Base-by-base conservation (phyloP, 2,797 vertebrate genomes). In the Balearica regulorum region DNA sequence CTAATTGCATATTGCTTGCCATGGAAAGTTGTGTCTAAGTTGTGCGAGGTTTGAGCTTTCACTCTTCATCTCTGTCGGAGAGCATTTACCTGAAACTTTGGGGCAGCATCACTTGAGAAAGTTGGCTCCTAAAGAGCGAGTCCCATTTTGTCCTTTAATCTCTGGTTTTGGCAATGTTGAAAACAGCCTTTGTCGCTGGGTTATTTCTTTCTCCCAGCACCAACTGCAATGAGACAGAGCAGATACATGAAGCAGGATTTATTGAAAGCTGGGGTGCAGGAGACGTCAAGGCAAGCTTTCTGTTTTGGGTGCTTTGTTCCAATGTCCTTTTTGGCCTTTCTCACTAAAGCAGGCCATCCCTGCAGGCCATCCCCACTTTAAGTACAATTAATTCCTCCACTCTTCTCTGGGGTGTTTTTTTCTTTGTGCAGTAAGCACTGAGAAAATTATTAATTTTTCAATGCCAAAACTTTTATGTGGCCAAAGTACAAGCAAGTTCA, bases 271-370 rank as follows among this genome's bases (percentile, higher is more conserved):
- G 15, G 46, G 13, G 18, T 0, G 7, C 0, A 0, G 69, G 62
- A 89, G 41, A 69, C 0, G 5, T 39, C 0, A 2, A 78, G 79
- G 62, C 77, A 86, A 83, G 73, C 29, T 68, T 94, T 91, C 86
- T 90, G 77, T 10, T 83, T 89, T 55, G 55, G 48, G 22, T 53
- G 66, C 83, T 96, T 93, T 91, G 86, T 95, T 94, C 62, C 73
- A 79, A 10, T 37, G 29, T 88, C 81, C n/a, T 37, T 43, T 11
- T 80, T 91, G 64, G 57, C 44, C 46, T 60, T 84, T 70, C 31
- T 54, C 49, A 48, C 55, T 73, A 29, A 72, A 77, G 4, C 35
- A 7, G 46, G 33, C 48, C n/a, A 49, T 61, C 62, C 89, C 93
- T 87, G 39, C 43, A 83, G 87, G 94, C 89, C 28, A 9, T 87